Evolutionary conservation across 1,140 invertebrate species (phyloP), one percentile per base, ranked within the genome.

Genomic region (Drosophila melanica): DNA sequence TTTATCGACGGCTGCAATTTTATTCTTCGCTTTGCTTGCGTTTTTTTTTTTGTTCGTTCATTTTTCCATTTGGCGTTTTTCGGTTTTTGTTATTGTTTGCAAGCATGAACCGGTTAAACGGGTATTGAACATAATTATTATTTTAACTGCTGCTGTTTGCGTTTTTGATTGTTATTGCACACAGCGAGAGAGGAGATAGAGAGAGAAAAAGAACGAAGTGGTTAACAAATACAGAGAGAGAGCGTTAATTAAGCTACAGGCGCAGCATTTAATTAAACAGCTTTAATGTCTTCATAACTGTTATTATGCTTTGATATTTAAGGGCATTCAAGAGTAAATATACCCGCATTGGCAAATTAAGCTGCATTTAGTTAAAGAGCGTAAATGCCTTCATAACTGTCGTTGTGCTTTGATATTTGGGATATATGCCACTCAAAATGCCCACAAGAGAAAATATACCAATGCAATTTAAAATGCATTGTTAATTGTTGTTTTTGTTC

Each of bases 31-130:
- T 51, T 51, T 53, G 37, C 48, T 14, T 30, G 35, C 45, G 9
- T 50, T 47, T 45, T 27, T 45, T 27, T 30, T 23, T 47, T 45
- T n/a, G 8, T 62, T 39, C 27, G 27, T 57, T 30, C 48, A 3
- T 33, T 53, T 62, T 68, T 33, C 30, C 9, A 20, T 11, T 47
- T 45, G 14, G n/a, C 14, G 33, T 42, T 65, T 42, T 30, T 12
- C 14, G 44, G 18, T 54, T 65, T 23, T 67, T 63, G 16, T 51
- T 68, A 60, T 66, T 66, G 63, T 66, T 66, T 64, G 62, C 48
- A 45, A 47, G 27, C 33, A 62, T 62, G 48, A 73, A 73, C 70
- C 70, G 64, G 70, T 73, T 66, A 23, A 68, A 59, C 70, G 41
- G 4, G 68, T 58, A 58, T 65, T 44, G 27, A 58, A 23, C 62